A percentile compares a stretch with the other conserved stretches of the same genome.
These are phyloP conservation scores for Cyprinodon diabolis DNA, from an alignment of 2,797 vertebrate species.

Conservation along the genomic window DNA sequence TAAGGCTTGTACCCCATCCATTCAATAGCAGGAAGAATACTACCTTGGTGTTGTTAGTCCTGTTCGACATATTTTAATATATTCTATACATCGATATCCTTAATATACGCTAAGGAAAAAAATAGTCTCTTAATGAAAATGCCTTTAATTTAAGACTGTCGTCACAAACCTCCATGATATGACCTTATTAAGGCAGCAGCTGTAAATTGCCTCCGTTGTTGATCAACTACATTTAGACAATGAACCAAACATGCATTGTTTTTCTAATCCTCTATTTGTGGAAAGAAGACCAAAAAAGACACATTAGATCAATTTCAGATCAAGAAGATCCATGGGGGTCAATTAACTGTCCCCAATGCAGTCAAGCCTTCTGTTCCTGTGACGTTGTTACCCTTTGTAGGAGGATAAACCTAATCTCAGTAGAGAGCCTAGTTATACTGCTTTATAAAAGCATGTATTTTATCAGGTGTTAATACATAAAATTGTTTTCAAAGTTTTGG, in stretches of 20 bases:
- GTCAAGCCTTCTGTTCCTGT: slow-evolving; percentile 73
- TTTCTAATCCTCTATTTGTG: slow-evolving; percentile 65
- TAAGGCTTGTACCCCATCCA: slow-evolving; percentile 7
- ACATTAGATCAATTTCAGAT: slow-evolving; percentile 59
- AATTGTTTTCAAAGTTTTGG: neutral
- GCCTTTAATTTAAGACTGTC: slow-evolving; percentile 45
- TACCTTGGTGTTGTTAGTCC: neutral
- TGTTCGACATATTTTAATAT: slow-evolving; percentile 26
- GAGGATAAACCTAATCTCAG: slow-evolving; percentile 63
- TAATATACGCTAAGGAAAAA: neutral
- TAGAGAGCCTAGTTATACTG: slow-evolving; percentile 42
- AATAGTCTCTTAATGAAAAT: slow-evolving; percentile 26
- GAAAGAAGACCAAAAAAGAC: slow-evolving; percentile 55
- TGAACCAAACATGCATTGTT: slow-evolving; percentile 37
- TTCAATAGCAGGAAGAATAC: slow-evolving; percentile 16
- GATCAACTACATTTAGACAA: slow-evolving; percentile 65
- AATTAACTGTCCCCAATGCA: slow-evolving; percentile 67
- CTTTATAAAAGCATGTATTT: neutral
- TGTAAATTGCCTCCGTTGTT: slow-evolving; percentile 70
- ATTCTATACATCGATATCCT: slow-evolving; percentile 21
- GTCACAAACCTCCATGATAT: slow-evolving; percentile 58
- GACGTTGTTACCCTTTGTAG: slow-evolving; percentile 74
- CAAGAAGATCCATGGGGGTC: slow-evolving; percentile 54
- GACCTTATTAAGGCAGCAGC: slow-evolving; percentile 52
- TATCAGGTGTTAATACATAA: neutral